phyloP scores from a whole-genome alignment of 2,113 vertebrate genomes.

The Aleadryas rufinucha region DNA sequence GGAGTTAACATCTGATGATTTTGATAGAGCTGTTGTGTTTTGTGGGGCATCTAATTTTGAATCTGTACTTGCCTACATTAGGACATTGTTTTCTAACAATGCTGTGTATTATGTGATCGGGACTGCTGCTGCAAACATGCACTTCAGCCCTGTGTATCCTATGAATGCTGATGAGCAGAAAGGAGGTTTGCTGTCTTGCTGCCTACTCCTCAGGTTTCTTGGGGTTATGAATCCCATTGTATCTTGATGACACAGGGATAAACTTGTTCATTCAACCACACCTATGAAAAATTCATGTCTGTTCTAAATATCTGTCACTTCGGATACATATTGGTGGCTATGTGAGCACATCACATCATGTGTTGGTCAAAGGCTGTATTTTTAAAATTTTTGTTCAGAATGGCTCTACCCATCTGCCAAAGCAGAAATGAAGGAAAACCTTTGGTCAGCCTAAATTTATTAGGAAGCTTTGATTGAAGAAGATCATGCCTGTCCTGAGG shows the following conservation, averaged over 20 bases:
- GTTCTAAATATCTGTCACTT: constrained; percentile 4
- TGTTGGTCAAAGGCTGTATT: background rate
- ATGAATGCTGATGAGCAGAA: background rate
- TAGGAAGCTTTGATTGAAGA: background rate
- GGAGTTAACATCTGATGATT: background rate
- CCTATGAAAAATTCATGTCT: constrained; percentile 21
- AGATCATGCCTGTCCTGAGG: background rate
- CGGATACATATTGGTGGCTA: background rate
- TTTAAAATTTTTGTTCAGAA: background rate
- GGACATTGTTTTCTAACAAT: background rate
- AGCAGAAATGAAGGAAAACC: background rate
- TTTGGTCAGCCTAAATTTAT: background rate
- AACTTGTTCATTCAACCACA: background rate
- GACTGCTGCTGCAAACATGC: background rate
- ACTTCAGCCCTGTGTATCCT: background rate
- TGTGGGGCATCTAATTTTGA: background rate
- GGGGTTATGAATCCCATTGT: background rate
- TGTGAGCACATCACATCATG: background rate
- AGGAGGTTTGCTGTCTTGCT: background rate
- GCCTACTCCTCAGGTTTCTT: background rate
- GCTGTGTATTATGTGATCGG: background rate
- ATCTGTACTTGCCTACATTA: background rate
- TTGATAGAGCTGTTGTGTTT: background rate
- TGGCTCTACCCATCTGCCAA: background rate
- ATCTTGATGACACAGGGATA: constrained; percentile 28